Conservation (phyloP, 1,140 invertebrate species). For the Zeugodacus cucurbitae region DNA sequence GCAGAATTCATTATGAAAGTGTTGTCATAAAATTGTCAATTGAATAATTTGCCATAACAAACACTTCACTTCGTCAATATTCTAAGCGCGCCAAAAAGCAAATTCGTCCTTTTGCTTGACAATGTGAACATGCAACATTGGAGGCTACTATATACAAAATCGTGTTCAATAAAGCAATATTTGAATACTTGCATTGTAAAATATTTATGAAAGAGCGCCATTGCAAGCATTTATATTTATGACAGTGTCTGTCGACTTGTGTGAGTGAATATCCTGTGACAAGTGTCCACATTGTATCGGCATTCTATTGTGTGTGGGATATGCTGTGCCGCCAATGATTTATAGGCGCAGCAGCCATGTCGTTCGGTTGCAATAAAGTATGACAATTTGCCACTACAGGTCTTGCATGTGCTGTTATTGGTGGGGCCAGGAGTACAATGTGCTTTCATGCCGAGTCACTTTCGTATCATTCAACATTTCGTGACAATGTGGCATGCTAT, state of each 20-base stretch:
- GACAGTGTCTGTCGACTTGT: neutral
- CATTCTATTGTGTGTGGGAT: neutral
- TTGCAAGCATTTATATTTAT: neutral
- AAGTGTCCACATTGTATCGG: neutral
- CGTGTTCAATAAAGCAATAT: neutral
- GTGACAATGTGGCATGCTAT: neutral
- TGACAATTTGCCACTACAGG: neutral
- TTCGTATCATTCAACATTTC: neutral
- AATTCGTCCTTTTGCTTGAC: no score
- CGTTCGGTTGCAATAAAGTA: neutral
- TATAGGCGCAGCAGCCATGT: neutral
- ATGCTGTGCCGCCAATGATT: neutral
- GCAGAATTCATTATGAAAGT: neutral
- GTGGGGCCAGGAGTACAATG: neutral
- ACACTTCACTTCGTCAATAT: neutral
- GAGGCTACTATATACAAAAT: no score
- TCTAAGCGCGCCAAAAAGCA: neutral
- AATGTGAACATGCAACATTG: neutral
- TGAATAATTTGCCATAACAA: constrained; percentile 1
- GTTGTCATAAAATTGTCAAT: constrained; percentile 19
- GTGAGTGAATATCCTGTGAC: neutral
- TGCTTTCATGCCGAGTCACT: neutral
- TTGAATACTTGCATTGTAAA: neutral
- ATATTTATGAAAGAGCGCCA: neutral
- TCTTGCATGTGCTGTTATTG: neutral